Conservation (phyloP, 1,140 invertebrate genomes). For the Cyphomyrmex costatus region DNA sequence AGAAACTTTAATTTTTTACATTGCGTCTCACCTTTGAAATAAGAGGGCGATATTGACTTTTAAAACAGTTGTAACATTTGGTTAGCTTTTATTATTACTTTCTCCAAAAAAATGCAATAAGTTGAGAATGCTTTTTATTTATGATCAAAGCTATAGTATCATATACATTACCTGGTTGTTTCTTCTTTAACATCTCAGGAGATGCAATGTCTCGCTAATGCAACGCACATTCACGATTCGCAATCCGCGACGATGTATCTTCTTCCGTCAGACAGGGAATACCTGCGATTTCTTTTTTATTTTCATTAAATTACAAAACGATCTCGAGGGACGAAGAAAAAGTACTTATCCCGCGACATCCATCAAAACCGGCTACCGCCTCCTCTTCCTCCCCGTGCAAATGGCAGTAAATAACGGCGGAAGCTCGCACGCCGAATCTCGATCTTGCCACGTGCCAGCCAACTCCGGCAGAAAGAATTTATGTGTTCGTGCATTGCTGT, state of each 20-base stretch:
- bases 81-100: no score
- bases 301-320: constrained; percentile 62
- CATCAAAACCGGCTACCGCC: constrained; percentile 37
- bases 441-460: constrained; percentile 69
- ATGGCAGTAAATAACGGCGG: constrained; percentile 63
- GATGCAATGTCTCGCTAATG: neutral
- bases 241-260: neutral
- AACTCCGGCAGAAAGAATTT: constrained; percentile 63
- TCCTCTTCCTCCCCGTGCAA: constrained; percentile 31
- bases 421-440: constrained; percentile 66
- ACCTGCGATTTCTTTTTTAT: neutral
- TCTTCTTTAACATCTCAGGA: neutral
- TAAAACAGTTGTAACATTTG: no score
- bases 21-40: no score
- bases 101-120: no score
- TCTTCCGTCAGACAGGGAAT: neutral
- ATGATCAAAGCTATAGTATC: neutral
- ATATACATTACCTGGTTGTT: constrained; percentile 28
- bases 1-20: no score
- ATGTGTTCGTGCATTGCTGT: constrained; percentile 60
- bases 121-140: no score
- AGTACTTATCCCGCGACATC: constrained; percentile 55
- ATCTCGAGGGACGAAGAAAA: constrained; percentile 48
- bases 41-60: no score
- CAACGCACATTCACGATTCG: neutral